Conservation (phyloP, 2,113 vertebrate species). For the Macquaria australasica region DNA sequence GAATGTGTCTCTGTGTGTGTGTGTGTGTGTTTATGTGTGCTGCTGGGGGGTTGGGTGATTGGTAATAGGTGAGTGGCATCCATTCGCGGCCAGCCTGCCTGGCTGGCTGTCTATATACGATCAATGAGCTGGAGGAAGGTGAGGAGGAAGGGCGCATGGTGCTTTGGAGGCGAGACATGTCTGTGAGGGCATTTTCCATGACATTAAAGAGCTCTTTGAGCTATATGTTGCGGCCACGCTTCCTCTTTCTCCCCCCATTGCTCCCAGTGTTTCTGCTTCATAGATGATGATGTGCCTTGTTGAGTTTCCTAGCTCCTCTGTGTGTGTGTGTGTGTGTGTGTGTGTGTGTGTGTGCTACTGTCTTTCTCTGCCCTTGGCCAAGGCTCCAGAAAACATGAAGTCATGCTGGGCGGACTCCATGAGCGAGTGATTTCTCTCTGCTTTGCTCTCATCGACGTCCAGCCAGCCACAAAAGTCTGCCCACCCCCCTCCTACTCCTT, state of each 20-base stretch:
- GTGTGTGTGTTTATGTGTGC: conserved; percentile 11
- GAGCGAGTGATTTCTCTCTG: conserved; percentile 63
- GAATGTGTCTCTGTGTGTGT: conserved; percentile 17
- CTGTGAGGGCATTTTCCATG: conserved; percentile 38
- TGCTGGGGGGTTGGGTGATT: conserved; percentile 20
- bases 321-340: neutral
- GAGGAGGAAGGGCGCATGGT: conserved; percentile 37
- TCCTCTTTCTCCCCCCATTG: conserved; percentile 16
- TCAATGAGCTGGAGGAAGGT: conserved; percentile 71
- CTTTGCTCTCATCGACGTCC: conserved; percentile 61
- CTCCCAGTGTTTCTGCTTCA: conserved; percentile 63
- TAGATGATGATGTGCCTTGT: conserved; percentile 51
- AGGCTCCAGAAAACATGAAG: conserved; percentile 64
- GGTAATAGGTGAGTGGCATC: conserved; percentile 62
- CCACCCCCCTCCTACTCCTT: neutral
- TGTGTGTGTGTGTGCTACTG: conserved; percentile 11
- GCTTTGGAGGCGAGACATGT: conserved; percentile 35
- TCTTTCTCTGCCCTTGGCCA: conserved; percentile 63
- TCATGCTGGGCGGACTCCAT: conserved; percentile 57
- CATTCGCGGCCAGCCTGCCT: conserved; percentile 52
- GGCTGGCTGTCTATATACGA: conserved; percentile 64
- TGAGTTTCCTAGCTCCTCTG: conserved; percentile 34
- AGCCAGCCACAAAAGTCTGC: conserved; percentile 50
- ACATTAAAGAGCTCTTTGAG: conserved; percentile 65
- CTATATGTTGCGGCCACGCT: conserved; percentile 51